Base-by-base conservation (phyloP, 2,113 vertebrate genomes). In the Elephantulus edwardii region DNA sequence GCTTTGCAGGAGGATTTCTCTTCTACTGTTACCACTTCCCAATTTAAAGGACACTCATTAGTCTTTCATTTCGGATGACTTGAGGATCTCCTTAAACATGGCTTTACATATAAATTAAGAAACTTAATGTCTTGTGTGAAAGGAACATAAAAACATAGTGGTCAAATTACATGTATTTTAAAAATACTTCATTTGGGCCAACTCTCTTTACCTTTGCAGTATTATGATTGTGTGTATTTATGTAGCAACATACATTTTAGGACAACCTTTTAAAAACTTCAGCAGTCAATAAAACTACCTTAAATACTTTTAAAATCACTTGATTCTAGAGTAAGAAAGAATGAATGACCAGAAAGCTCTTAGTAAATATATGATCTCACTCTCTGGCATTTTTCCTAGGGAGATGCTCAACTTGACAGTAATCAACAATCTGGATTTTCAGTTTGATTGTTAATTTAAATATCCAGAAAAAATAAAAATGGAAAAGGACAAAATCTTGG, bases 61-160 rank as follows among this genome's bases (percentile, higher is more conserved):
- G 44, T 87, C 56, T 50, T 75, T 83, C 62, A 64, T 70, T 95
- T 78, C 64, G 79, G 22, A 81, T 64, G 22, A 68, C 20, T 50
- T 17, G 9, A 87, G 74, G 71, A 42, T 88, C 58, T 79, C 64
- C 74, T 76, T 77, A 91, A 88, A 92, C 46, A 75, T 72, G 77
- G 46, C 35, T 87, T 86, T 92, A 79, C 50, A 56, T 81, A 93
- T 75, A 82, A 88, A 95, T 78, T 84, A 72, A 91, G 58, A 38
- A 84, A 93, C 54, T 72, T 75, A 71, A 48, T 86, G 62, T 71
- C 62, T 79, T 86, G 46, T 22, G 28, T 91, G 72, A 86, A 81
- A 87, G n/a, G 58, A 85, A 78, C 33, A 66, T 48, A 38, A 64
- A 89, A 78, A 89, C 75, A 58, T n/a, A 78, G 68, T 91, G 82